Base-by-base conservation (phyloP, 2,888 invertebrate species). In the Platynereis dumerilii region DNA sequence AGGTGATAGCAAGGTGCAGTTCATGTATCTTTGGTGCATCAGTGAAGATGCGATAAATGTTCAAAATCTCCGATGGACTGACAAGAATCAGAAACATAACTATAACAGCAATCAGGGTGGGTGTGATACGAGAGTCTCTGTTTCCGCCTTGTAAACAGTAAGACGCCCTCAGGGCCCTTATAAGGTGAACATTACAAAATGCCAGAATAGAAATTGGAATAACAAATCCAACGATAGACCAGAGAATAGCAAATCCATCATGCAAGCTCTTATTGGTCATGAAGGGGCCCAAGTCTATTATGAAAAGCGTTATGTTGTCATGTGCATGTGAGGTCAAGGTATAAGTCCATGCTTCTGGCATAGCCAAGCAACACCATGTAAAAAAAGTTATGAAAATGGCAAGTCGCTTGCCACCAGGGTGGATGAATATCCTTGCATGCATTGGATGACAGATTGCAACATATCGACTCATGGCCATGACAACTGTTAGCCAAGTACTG, bases 81-180 rank as follows among this genome's bases (percentile, higher is more conserved):
- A 80, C 80, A n/a, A 81, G 72, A 42, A 80, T 74, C 0, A 81
- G 74, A 63, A 80, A 80, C 56, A 80, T 68, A n/a, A 80, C 73
- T 20, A 81, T 76, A 29, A 80, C 78, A 0, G 80, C 78, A 12
- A 81, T 76, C 20, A 81, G 72, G 0, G 81, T 80, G n/a, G 80
- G 80, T 0, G 80, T 80, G 7, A 81, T 80, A 22, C 66, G 60
- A 22, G 65, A 64, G 20, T 67, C 61, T 29, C n/a, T n/a, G n/a
- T n/a, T n/a, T n/a, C n/a, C n/a, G n/a, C n/a, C n/a, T n/a, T n/a
- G n/a, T n/a, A n/a, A n/a, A n/a, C n/a, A n/a, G n/a, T n/a, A n/a
- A n/a, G n/a, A n/a, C n/a, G n/a, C n/a, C n/a, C n/a, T n/a, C n/a
- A n/a, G n/a, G n/a, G n/a, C n/a, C n/a, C n/a, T n/a, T n/a, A n/a